Evolutionary conservation across 92 coral and sea anemone genomes (phyloP).

Genomic region (Ricordea florida): DNA sequence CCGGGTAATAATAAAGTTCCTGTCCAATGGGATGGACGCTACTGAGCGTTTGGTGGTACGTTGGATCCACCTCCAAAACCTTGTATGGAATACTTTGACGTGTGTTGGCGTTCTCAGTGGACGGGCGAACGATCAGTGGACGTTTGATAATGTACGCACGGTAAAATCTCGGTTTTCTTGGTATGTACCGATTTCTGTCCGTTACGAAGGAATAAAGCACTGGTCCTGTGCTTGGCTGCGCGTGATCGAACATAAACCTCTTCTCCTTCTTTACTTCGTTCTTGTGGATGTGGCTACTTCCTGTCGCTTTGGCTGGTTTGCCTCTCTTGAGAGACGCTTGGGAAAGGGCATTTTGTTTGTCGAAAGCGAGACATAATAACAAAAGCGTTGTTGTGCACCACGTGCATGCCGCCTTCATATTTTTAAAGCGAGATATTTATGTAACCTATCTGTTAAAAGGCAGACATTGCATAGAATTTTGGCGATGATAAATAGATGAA

Average conservation of each 20-base stretch:
- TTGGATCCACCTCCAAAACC: neutral
- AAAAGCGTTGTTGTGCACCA: neutral
- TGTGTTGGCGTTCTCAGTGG: neutral
- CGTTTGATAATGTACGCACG: conserved; percentile 20
- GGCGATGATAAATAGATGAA: neutral
- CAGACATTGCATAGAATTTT: neutral
- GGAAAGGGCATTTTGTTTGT: neutral
- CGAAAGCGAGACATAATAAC: neutral
- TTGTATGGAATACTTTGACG: conserved; percentile 37
- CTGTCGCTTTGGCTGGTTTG: conserved; percentile 32
- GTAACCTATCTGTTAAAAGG: neutral
- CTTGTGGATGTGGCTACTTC: neutral
- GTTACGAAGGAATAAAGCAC: conserved; percentile 63
- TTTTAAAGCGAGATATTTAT: neutral
- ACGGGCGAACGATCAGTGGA: conserved; percentile 11
- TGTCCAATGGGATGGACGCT: neutral
- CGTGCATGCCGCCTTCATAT: neutral
- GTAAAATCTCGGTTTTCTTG: conserved; percentile 22
- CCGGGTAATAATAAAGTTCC: conserved; percentile 16
- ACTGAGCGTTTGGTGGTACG: neutral
- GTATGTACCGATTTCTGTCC: conserved; percentile 52
- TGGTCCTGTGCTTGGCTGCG: conserved; percentile 28
- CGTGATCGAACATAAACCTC: neutral
- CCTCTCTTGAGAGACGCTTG: conserved; percentile 19
- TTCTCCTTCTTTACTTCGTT: conserved; percentile 9